Evolutionary conservation across 2,113 vertebrate species (phyloP), one percentile per base, ranked within the genome.

Genomic region (Hoplias malabaricus): DNA sequence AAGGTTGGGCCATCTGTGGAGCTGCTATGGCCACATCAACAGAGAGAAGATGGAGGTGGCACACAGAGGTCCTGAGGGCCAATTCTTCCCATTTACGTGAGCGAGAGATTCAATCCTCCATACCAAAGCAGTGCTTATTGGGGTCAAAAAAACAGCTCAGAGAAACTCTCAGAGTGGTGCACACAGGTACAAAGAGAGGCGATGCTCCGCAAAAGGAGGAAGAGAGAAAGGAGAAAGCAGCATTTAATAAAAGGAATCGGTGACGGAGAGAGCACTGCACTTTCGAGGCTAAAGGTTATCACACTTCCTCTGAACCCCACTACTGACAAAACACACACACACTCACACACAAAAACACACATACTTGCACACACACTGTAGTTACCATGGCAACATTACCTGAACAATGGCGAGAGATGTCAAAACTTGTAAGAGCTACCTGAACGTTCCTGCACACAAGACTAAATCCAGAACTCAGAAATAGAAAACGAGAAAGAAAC

Each of bases 161-260:
- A 77, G 67, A 70, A 77, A 70, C 75, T 50, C 61, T 65, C 14
- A 5, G n/a, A n/a, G 9, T 25, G 53, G 25, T 13, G 33, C 42
- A 34, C 65, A 40, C 36, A 0, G 10, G 21, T 53, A 69, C 65
- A 61, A 69, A 77, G 53, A 59, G 74, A 42, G 27, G 40, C 1
- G 36, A 50, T 1, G 43, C 73, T 65, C 31, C 16, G 9, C 7
- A 65, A 65, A 65, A 59, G 43, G 46, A 75, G 38, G 16, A 27
- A 46, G 42, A 46, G 69, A 69, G n/a, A 27, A 46, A 69, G 38
- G 65, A 69, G 54, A 69, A 69, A 62, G 75, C 40, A 36, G 66
- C 75, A 48, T 77, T 77, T 77, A 77, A 77, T 77, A 73, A 77
- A 77, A 77, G n/a, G 54, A 77, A 70, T 77, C 40, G 14, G 75